Evolutionary conservation across 2,113 vertebrate species (phyloP).

Genomic region (Sphyrna mokarran): DNA sequence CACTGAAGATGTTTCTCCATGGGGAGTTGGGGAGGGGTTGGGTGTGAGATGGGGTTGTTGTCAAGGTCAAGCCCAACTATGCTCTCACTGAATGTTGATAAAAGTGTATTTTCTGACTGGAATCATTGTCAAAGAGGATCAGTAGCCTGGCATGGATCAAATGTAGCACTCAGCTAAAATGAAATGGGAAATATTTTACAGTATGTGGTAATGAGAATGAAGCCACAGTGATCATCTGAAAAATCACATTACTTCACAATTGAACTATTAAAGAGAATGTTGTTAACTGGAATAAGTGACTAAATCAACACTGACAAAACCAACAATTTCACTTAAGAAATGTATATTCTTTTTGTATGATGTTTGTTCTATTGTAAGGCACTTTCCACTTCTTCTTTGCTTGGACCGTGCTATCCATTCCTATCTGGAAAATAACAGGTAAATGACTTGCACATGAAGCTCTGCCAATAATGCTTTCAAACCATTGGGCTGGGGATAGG

Average conservation of each 20-base stretch:
- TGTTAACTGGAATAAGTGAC: neutral
- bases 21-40: no score
- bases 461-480: neutral
- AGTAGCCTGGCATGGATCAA: neutral
- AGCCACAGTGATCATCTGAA: neutral
- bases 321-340: neutral
- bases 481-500: neutral
- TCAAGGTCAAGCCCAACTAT: neutral
- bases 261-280: neutral
- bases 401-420: neutral
- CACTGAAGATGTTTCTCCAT: no score
- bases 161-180: neutral
- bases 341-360: neutral
- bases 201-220: neutral
- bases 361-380: neutral
- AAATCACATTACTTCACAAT: neutral
- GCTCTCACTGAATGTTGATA: neutral
- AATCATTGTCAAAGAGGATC: neutral
- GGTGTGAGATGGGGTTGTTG: no score
- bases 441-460: neutral
- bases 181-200: neutral
- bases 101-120: neutral
- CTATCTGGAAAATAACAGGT: neutral
- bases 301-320: neutral
- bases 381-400: neutral